phyloP scores from a whole-genome alignment of 30 jellyfish, hydroid and myxozoan genomes.

The Clytia hemisphaerica region DNA sequence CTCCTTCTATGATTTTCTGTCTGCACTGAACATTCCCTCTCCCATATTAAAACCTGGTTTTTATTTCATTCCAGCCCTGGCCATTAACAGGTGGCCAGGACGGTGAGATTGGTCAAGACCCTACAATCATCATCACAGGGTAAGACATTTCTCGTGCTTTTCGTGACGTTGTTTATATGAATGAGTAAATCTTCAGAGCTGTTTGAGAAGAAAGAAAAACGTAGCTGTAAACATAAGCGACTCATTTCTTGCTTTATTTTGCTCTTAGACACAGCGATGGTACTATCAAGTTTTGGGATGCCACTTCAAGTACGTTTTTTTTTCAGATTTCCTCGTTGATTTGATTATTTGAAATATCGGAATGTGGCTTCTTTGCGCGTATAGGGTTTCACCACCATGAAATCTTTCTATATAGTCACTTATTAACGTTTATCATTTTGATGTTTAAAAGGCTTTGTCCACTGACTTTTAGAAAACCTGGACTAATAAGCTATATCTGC shows the following conservation, averaged over 20 bases:
- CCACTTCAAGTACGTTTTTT: constrained; percentile 67
- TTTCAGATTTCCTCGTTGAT: background rate
- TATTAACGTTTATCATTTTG: no score
- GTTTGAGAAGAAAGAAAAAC: no score
- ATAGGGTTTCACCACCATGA: no score
- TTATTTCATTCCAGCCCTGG: constrained; percentile 54
- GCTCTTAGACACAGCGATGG: constrained; percentile 92
- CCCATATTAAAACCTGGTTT: background rate
- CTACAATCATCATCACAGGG: constrained; percentile 86
- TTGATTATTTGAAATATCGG: background rate
- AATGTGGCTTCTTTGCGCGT: background rate
- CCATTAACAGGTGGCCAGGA: constrained; percentile 90
- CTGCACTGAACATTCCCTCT: background rate
- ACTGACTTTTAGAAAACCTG: no score
- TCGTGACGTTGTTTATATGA: background rate
- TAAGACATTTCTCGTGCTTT: constrained; percentile 1
- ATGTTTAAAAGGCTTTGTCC: no score
- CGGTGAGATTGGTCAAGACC: constrained; percentile 60
- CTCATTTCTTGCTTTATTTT: background rate
- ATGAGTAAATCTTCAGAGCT: no score
- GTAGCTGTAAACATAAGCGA: no score
- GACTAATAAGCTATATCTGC: no score
- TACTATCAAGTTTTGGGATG: constrained; percentile 90
- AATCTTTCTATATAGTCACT: no score
- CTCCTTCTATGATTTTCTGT: no score